Conservation (phyloP, 2,888 invertebrate species). For the Galerucella calmariensis region DNA sequence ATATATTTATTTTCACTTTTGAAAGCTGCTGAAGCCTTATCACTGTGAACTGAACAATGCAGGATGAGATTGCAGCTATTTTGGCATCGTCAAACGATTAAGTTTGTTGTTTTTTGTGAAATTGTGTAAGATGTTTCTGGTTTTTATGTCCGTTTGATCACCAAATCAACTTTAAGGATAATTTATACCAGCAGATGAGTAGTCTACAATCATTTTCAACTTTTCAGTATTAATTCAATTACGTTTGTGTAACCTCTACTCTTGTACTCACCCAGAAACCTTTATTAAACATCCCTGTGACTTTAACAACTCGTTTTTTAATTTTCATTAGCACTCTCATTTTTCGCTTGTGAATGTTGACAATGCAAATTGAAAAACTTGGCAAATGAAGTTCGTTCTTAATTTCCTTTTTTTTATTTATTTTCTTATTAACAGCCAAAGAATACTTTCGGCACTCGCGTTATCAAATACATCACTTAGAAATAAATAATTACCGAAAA, state of each 20-base stretch:
- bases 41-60: too few species aligned
- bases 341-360: neutral
- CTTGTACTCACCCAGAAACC: neutral
- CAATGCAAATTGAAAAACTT: neutral
- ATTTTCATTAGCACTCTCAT: neutral
- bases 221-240: neutral
- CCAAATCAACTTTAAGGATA: too few species aligned
- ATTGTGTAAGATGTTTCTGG: too few species aligned
- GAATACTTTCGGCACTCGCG: neutral
- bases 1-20: too few species aligned
- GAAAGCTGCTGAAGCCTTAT: too few species aligned
- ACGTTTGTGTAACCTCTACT: neutral
- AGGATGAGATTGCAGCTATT: too few species aligned
- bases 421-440: conserved; percentile 8
- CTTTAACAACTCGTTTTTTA: neutral
- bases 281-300: neutral
- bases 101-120: too few species aligned
- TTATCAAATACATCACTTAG: conserved; percentile 6
- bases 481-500: neutral
- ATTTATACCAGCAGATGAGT: too few species aligned
- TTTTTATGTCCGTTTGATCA: too few species aligned
- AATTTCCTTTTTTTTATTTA: conserved; percentile 1
- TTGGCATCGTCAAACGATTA: too few species aligned
- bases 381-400: neutral
- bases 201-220: too few species aligned